These are phyloP conservation scores for Rhabdomys dilectus DNA, from an alignment of 2,113 vertebrate genomes.

Conservation along the genomic window DNA sequence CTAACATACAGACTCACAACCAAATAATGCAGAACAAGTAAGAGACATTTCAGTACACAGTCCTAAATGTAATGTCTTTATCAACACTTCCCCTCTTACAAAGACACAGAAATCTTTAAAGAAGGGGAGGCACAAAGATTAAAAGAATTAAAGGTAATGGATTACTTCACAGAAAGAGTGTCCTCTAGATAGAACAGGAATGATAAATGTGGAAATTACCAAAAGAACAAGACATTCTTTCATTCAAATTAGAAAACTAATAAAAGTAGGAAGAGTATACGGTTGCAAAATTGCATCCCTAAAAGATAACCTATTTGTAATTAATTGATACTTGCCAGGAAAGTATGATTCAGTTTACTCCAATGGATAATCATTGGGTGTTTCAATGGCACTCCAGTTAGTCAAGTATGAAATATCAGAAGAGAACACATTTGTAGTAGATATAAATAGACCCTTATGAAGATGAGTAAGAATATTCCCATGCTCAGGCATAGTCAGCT, in stretches of 20 bases:
- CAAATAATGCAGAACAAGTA: neutral
- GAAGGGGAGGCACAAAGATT: neutral
- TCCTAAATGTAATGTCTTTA: neutral
- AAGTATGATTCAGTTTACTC: neutral
- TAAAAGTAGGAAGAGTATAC: neutral
- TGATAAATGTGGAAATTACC: neutral
- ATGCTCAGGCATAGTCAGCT: too few relatives aligned
- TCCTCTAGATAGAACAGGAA: neutral
- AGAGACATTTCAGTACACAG: neutral
- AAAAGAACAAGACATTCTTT: neutral
- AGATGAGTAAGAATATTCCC: too few relatives aligned
- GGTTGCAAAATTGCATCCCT: neutral
- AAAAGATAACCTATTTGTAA: neutral
- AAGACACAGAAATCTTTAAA: neutral
- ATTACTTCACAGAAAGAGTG: neutral
- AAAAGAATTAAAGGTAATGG: neutral
- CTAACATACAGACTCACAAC: neutral
- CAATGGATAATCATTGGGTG: neutral
- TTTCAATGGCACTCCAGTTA: neutral
- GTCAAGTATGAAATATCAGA: too few relatives aligned
- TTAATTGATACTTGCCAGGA: neutral
- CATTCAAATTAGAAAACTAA: neutral
- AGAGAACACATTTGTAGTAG: too few relatives aligned
- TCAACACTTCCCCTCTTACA: neutral
- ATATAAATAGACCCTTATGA: too few relatives aligned